Percentiles rank a stretch among this genome's conserved stretches.
These are phyloP conservation scores for Ranitomeya variabilis DNA, from an alignment of 2,113 vertebrate species.

Conservation along the genomic window DNA sequence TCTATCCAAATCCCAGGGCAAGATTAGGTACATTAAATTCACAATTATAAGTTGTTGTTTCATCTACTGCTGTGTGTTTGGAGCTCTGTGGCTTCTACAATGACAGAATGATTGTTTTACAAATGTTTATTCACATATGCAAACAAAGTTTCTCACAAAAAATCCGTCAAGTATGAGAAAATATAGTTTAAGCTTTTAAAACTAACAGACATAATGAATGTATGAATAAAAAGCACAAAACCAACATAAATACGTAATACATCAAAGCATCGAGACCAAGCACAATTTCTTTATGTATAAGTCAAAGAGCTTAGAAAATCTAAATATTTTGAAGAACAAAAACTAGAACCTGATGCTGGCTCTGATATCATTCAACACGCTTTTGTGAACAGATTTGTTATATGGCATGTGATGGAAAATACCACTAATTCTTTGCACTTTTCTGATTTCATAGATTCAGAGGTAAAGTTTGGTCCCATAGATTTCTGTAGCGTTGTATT, in stretches of 20 bases:
- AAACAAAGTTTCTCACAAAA: neutral
- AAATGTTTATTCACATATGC: neutral
- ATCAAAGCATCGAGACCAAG: neutral
- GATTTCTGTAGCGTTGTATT: no score
- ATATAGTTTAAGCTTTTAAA: conserved; percentile 35
- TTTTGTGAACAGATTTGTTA: no score
- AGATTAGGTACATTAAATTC: no score
- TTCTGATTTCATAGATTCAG: no score
- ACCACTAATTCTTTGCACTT: no score
- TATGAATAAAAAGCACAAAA: conserved; percentile 1
- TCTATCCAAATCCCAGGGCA: no score
- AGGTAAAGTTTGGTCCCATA: no score
- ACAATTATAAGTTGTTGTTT: no score
- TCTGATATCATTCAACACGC: no score
- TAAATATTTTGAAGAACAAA: neutral
- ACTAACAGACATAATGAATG: neutral
- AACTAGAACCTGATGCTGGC: neutral
- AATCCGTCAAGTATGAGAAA: neutral
- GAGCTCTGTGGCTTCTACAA: neutral
- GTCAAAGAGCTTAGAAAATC: neutral
- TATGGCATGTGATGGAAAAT: no score
- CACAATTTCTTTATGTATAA: neutral
- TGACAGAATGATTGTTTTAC: neutral
- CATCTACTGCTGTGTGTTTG: rapidly evolving
- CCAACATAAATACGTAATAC: conserved; percentile 23